These are phyloP conservation scores for Melanotaenia parkinsoni DNA, from an alignment of 2,797 vertebrate genomes.

Conservation along the genomic window DNA sequence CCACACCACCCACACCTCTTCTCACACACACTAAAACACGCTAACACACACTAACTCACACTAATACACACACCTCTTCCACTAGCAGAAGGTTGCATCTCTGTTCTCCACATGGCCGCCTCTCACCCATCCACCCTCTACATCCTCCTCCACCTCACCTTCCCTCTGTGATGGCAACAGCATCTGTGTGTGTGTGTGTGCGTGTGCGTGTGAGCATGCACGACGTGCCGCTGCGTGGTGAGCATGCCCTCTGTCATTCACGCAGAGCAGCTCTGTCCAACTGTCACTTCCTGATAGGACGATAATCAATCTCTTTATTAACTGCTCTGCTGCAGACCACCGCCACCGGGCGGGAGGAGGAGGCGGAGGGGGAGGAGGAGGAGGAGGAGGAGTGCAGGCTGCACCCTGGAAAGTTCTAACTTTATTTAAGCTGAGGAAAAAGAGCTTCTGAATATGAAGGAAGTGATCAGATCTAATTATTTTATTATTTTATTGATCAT, in stretches of 20 bases:
- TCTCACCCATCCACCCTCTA: conserved; percentile 49
- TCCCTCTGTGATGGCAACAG: conserved; percentile 85
- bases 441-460: too few species aligned
- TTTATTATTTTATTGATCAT: too few species aligned
- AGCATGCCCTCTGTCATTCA: conserved; percentile 96
- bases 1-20: background rate
- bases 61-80: conserved; percentile 23
- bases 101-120: conserved; percentile 66
- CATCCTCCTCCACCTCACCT: conserved; percentile 46
- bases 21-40: conserved; percentile 17
- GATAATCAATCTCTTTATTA: conserved; percentile 99
- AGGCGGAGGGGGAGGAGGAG: too few species aligned
- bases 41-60: conserved; percentile 19
- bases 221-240: conserved; percentile 85
- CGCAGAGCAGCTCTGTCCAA: conserved; percentile 92
- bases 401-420: too few species aligned
- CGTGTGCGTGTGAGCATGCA: conserved; percentile 79
- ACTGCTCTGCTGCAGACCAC: conserved; percentile 90
- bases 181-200: conserved; percentile 70
- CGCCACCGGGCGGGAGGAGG: conserved; percentile 26
- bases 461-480: too few species aligned
- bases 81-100: conserved; percentile 67
- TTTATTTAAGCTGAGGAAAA: too few species aligned
- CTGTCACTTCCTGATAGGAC: conserved; percentile 95
- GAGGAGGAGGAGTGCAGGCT: too few species aligned